Percentiles rank a stretch among this genome's conserved stretches.
Conservation (phyloP, 2,888 invertebrate species). For the Athalia circularis region DNA sequence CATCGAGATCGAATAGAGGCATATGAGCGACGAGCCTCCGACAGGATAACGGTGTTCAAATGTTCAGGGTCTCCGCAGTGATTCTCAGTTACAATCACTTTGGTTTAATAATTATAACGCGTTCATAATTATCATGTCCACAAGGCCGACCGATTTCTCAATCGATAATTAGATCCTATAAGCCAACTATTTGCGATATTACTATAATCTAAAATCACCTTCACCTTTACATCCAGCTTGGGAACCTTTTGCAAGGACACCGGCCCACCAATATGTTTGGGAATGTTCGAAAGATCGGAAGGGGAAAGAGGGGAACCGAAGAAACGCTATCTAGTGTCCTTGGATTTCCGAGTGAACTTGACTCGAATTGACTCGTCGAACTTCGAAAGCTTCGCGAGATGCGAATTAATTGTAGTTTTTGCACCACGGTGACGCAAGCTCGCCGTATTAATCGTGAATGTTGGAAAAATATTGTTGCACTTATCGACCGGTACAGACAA, state of each 20-base stretch:
- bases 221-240: conserved; percentile 44
- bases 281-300: not conserved
- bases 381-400: not conserved
- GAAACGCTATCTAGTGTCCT: not conserved
- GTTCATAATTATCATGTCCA: conserved; percentile 70
- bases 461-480: not conserved
- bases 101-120: conserved; percentile 71
- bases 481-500: not conserved
- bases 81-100: conserved; percentile 66
- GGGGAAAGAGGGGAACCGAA: not conserved
- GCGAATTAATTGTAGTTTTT: not conserved
- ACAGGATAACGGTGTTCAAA: conserved; percentile 63
- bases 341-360: not conserved
- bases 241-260: conserved; percentile 44
- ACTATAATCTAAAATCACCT: conserved; percentile 40
- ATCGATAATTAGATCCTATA: conserved; percentile 52
- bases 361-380: conserved; percentile 6
- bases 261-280: too few species aligned
- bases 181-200: conserved; percentile 24
- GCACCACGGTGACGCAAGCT: conserved; percentile 28
- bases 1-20: conserved; percentile 26
- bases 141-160: conserved; percentile 72
- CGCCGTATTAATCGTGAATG: not conserved
- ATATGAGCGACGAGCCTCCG: conserved; percentile 63
- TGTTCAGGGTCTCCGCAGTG: conserved; percentile 61